Percentiles rank a stretch among this genome's conserved stretches.
Evolutionary conservation across 1,140 invertebrate genomes (phyloP).

Genomic region (Drosophila sturtevanti): DNA sequence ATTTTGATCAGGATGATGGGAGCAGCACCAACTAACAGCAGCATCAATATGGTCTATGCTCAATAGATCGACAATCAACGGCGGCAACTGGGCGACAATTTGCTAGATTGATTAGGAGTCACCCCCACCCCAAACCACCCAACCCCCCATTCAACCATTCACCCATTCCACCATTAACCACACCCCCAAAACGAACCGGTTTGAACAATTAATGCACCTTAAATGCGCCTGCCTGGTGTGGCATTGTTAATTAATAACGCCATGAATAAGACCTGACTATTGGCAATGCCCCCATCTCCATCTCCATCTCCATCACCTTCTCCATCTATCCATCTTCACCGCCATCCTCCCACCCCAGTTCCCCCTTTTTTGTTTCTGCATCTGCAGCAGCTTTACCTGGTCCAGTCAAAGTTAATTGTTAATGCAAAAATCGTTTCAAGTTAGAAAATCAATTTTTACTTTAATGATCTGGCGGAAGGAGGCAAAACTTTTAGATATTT

Average conservation of each 20-base stretch:
- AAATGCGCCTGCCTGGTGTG: conserved; percentile 77
- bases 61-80: conserved; percentile 20
- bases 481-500: conserved; percentile 59
- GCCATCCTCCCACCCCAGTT: too few relatives aligned
- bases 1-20: conserved; percentile 27
- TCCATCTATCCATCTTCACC: too few relatives aligned
- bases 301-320: too few relatives aligned
- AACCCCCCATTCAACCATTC: neutral
- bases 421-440: conserved; percentile 81
- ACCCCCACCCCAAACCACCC: conserved; percentile 19
- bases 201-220: conserved; percentile 72
- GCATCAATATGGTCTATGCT: conserved; percentile 33
- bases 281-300: too few relatives aligned
- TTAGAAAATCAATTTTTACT: conserved; percentile 82
- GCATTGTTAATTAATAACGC: conserved; percentile 81
- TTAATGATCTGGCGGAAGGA: conserved; percentile 68
- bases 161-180: neutral
- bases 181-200: conserved; percentile 55
- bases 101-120: conserved; percentile 77
- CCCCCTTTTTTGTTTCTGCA: too few relatives aligned
- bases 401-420: conserved; percentile 58
- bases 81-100: conserved; percentile 68
- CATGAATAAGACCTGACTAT: conserved; percentile 7
- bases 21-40: conserved; percentile 16
- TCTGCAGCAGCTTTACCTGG: too few relatives aligned